These are phyloP conservation scores for Phalanger gymnotis DNA, from an alignment of 2,797 vertebrate species.

Conservation along the genomic window DNA sequence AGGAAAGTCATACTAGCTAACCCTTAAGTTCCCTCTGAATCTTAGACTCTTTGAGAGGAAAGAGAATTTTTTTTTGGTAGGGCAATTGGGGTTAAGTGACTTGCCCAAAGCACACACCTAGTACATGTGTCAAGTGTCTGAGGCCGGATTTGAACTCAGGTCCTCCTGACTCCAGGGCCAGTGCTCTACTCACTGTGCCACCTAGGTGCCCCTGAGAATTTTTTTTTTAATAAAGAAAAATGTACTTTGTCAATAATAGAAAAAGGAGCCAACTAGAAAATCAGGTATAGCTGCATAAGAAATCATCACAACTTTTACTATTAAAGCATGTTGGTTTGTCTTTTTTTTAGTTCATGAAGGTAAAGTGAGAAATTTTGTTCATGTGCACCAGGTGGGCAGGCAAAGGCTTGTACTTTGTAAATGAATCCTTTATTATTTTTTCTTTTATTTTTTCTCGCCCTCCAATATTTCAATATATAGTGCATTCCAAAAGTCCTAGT, in stretches of 20 bases:
- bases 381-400: neutral
- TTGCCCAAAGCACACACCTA: too few relatives aligned
- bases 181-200: too few relatives aligned
- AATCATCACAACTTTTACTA: neutral
- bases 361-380: neutral
- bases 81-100: too few relatives aligned
- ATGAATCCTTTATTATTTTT: neutral
- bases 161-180: too few relatives aligned
- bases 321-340: neutral
- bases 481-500: neutral
- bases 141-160: too few relatives aligned
- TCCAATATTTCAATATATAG: neutral
- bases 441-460: neutral
- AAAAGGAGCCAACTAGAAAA: neutral
- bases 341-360: neutral
- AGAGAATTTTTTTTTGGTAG: neutral
- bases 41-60: neutral
- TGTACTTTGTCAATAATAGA: neutral
- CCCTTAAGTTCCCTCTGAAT: neutral
- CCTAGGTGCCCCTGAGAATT: too few relatives aligned
- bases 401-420: neutral
- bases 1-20: neutral
- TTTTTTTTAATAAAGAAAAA: neutral
- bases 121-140: too few relatives aligned
- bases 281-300: neutral